Evolutionary conservation across 37 sponge, comb jelly and placozoan species (phyloP).

Genomic region (Ephydatia muelleri): DNA sequence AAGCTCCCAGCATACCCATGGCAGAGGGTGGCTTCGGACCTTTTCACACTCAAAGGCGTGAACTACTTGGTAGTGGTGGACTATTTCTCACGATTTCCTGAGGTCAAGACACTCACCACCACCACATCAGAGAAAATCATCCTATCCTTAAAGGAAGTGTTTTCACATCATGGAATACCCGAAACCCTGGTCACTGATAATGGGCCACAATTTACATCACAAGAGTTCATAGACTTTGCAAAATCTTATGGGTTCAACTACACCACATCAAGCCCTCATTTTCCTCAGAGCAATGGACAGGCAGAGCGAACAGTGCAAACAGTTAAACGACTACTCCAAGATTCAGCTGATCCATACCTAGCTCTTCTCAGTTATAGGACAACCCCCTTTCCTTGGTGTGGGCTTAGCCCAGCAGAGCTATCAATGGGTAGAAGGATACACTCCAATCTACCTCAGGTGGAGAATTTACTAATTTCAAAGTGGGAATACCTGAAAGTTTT

Average conservation of each 20-base stretch:
- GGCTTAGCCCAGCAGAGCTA: constrained; percentile 31
- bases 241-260: constrained; percentile 36
- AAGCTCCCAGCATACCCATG: no score
- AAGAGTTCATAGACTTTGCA: constrained; percentile 36
- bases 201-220: constrained; percentile 48
- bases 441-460: no score
- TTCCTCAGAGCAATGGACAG: constrained; percentile 52
- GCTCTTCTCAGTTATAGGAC: constrained; percentile 28
- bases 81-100: no score
- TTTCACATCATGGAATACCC: constrained; percentile 46
- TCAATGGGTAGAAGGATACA: constrained; percentile 44
- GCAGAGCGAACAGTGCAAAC: constrained; percentile 47
- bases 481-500: no score
- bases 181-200: constrained; percentile 46
- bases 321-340: constrained; percentile 18
- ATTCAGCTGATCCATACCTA: constrained; percentile 25
- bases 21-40: no score
- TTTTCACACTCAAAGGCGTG: no score
- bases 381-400: constrained; percentile 50
- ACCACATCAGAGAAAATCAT: constrained; percentile 30
- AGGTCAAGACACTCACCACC: constrained; percentile 20
- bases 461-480: no score
- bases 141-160: constrained; percentile 20
- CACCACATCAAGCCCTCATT: constrained; percentile 50
- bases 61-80: no score